phyloP scores from a whole-genome alignment of 2,113 vertebrate genomes.

The Menidia beryllina region DNA sequence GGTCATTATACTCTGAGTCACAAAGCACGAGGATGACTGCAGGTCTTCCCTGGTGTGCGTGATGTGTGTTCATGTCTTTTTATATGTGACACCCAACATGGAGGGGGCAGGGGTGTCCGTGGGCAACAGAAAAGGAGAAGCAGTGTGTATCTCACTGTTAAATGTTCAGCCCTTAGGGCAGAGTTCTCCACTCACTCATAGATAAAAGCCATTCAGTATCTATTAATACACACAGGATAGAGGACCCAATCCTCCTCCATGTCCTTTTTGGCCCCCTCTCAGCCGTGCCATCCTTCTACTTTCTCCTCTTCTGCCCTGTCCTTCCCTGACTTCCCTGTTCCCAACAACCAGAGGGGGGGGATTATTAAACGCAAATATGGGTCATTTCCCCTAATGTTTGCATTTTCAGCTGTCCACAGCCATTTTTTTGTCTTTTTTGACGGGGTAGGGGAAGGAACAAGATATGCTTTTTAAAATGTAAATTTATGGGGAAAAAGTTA shows the following conservation, averaged over 20 bases:
- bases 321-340: conserved; percentile 6
- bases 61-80: conserved; percentile 3
- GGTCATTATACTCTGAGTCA: background rate
- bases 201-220: conserved; percentile 77
- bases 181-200: conserved; percentile 44
- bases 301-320: conserved; percentile 2
- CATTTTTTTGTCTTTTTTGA: too few species aligned
- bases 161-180: conserved; percentile 59
- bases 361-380: conserved; percentile 41
- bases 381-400: background rate
- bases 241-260: conserved; percentile 30
- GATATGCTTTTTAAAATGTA: too few species aligned
- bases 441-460: too few species aligned
- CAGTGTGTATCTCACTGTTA: conserved; percentile 47
- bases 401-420: background rate
- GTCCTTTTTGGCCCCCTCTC: conserved; percentile 21
- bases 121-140: background rate
- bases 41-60: background rate
- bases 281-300: conserved; percentile 14
- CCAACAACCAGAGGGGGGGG: conserved; percentile 14
- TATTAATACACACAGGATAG: conserved; percentile 74
- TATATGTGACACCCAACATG: background rate
- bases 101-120: too few species aligned
- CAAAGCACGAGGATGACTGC: too few species aligned
- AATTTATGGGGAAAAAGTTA: too few species aligned